phyloP scores from a whole-genome alignment of 2,888 invertebrate genomes.

The Hedychridium roseum region DNA sequence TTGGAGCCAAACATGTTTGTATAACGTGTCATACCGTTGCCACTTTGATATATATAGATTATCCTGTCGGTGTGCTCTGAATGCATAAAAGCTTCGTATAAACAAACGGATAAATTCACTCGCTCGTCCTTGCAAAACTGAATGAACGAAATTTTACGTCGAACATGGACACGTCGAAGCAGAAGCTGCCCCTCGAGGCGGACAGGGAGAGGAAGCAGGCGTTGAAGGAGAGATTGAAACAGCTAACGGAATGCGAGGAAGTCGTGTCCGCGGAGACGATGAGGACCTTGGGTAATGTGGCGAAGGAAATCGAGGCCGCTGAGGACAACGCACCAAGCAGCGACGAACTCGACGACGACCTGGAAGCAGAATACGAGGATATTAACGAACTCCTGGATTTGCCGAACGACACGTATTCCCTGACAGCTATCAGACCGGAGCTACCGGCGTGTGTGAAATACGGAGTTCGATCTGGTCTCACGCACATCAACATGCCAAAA shows the following conservation, averaged over 20 bases:
- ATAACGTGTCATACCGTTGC: no score
- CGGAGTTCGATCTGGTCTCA: conserved; percentile 49
- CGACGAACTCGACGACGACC: conserved; percentile 48
- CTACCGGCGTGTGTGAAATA: conserved; percentile 48
- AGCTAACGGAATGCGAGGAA: conserved; percentile 41
- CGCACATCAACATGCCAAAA: conserved; percentile 46
- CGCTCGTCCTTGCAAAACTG: no score
- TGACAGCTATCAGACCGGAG: conserved; percentile 46
- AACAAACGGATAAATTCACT: no score
- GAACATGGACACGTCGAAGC: no score
- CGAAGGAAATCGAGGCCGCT: conserved; percentile 26
- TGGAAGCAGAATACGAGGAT: conserved; percentile 47
- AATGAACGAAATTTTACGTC: no score
- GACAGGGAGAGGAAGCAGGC: conserved; percentile 14
- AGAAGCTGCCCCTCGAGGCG: conserved; percentile 10
- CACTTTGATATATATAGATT: no score
- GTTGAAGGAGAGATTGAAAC: conserved; percentile 25
- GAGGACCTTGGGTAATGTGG: conserved; percentile 32
- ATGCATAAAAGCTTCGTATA: no score
- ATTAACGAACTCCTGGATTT: conserved; percentile 43
- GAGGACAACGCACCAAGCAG: conserved; percentile 40
- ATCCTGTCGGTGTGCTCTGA: no score
- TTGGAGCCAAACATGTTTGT: no score
- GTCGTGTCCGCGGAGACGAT: conserved; percentile 41
- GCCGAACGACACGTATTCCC: conserved; percentile 51